Base-by-base conservation (phyloP, 2,888 invertebrate species). In the Callimorpha dominula region DNA sequence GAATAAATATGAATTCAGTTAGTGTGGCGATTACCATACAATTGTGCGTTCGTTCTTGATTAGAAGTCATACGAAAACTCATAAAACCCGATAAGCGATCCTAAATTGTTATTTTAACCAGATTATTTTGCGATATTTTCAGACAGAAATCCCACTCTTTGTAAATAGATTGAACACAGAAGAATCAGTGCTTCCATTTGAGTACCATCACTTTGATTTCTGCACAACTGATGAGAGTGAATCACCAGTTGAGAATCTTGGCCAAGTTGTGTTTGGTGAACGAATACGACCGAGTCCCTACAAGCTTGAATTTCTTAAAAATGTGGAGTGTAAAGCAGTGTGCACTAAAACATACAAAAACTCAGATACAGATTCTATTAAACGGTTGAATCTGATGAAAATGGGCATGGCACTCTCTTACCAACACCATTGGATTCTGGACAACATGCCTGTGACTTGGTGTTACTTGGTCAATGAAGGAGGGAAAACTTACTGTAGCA, bases 371-470 rank as follows among this genome's bases (percentile, higher is more conserved):
- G 96, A 97, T 15, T 96, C 97, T 67, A 96, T 96, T 65, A 97
- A 97, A 78, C 97, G 97, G 84, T 93, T 99, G 85, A 97, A 98
- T 86, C 97, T 98, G 20, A 95, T 99, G 74, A 98, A 98, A 91
- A 98, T 98, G 94, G 99, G 99, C 76, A 99, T 99, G 96, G 97
- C 97, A 75, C 96, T 99, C 71, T 99, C 99, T 92, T 99, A 99
- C 92, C 99, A 99, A 87, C 99, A 99, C 93, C 99, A 99, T 92
- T 99, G 99, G 99, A 98, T 99, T 86, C 96, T 98, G 78, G 99
- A 99, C 94, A 99, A 99, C 91, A 99, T 99, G 99, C 99, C 99
- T 0, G 98, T 99, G 1, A 99, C 99, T 0, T 99, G 99, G 98
- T 99, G 99, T 92, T 99, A 99, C 91, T 89, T 97, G 72, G 97